Evolutionary conservation across 2,888 invertebrate genomes (phyloP), one percentile per base, ranked within the genome.

Genomic region (Gisinianus flammeolus): DNA sequence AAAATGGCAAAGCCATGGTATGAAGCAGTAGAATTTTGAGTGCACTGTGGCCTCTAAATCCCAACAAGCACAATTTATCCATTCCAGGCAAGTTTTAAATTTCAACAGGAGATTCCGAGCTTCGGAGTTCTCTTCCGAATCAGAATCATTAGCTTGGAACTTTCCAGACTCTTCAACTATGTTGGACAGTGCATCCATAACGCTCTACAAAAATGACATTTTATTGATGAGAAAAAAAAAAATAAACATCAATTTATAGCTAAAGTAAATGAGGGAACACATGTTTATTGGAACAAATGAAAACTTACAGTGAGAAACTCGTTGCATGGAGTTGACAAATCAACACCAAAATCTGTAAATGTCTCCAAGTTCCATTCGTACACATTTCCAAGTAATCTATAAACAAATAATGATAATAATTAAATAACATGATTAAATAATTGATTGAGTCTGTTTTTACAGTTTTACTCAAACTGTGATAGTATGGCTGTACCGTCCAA

Each of bases 1-100:
- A 83, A 93, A 89, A 19, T 91, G 90, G 86, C 93, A 93, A 73
- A 93, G 90, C 83, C 91, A 87, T 1, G 90, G 90, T 79, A 91
- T 88, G 80, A 92, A 87, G 73, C 88, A 86, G 86, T 91, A 92
- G 85, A 90, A 69, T 31, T 80, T 80, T 0, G 83, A 80, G 24
- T 80, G 68, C 87, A 86, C 33, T 87, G 86, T 74, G 87, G 86
- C 28, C 85, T 85, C 31, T 88, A 81, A 80, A 86, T 87, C 76
- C 87, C 86, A 58, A 85, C 85, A 83, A 5, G 79, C 76, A 2
- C 81, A 81, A 35, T 83, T 62, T 12, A 85, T 74, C 82, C 83
- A 84, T 64, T 85, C 85, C 67, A 85, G 72, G 82, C 83, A 81
- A 22, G 85, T 83, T 78, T 85, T 85, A 54, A 85, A 84, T 71